These are phyloP conservation scores for Platypus cylindrus DNA, from an alignment of 2,888 invertebrate species.

Conservation along the genomic window DNA sequence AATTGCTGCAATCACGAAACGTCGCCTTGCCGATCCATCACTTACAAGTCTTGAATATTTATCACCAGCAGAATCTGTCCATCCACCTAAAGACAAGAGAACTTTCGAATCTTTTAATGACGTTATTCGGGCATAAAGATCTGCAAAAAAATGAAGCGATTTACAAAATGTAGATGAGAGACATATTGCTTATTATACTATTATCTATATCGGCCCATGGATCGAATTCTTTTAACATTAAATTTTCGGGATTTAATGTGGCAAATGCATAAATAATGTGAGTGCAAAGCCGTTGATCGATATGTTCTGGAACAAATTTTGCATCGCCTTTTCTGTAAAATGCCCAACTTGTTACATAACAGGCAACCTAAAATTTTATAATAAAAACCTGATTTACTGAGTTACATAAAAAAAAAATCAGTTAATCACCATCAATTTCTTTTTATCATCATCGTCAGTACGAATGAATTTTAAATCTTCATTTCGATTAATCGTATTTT, in stretches of 20 bases:
- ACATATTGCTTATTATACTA: too few species aligned
- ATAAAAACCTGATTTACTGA: too few species aligned
- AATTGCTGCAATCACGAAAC: constrained; percentile 57
- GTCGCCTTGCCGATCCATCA: constrained; percentile 49
- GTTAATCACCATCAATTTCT: too few species aligned
- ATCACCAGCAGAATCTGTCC: constrained; percentile 84
- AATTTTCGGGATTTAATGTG: constrained; percentile 65
- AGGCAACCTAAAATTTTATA: constrained; percentile 56
- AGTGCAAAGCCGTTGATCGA: constrained; percentile 72
- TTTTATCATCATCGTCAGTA: too few species aligned
- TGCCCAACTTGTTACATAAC: constrained; percentile 84
- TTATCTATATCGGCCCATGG: constrained; percentile 81
- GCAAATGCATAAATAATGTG: constrained; percentile 86
- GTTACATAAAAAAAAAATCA: too few species aligned
- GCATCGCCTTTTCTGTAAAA: constrained; percentile 72
- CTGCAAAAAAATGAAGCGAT: constrained; percentile 42
- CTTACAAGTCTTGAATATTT: constrained; percentile 73
- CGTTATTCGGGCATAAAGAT: constrained; percentile 67
- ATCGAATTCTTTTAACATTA: constrained; percentile 69
- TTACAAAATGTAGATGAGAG: too few species aligned
- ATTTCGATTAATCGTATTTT: too few species aligned
- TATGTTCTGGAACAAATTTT: constrained; percentile 74
- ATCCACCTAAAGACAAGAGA: constrained; percentile 81
- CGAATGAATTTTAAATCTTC: too few species aligned
- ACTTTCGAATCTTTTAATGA: constrained; percentile 53